These are phyloP conservation scores for Rhinella marina DNA, from an alignment of 2,797 vertebrate genomes.

Conservation along the genomic window DNA sequence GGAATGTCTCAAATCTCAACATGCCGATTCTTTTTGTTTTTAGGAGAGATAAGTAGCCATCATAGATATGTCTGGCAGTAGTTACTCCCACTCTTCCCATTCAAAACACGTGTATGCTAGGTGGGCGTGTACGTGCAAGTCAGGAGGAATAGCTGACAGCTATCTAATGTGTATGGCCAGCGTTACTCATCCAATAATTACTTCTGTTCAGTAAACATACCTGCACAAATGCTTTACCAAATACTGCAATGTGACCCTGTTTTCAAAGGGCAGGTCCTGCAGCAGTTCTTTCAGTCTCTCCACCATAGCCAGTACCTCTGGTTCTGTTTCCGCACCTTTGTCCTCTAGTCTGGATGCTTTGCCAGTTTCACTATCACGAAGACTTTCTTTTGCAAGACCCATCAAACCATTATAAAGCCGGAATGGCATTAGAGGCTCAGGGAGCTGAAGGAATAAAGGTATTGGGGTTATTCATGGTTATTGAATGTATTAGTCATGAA, in stretches of 20 bases:
- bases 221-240: slow-evolving; percentile 86
- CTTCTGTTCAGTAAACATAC: slow-evolving; percentile 69
- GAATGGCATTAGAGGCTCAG: slow-evolving; percentile 92
- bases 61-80: too few species aligned
- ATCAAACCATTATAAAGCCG: slow-evolving; percentile 89
- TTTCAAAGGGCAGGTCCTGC: slow-evolving; percentile 81
- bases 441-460: slow-evolving; percentile 77
- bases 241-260: slow-evolving; percentile 84
- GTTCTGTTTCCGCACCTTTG: slow-evolving; percentile 76
- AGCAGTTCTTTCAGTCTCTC: slow-evolving; percentile 82
- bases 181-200: neutral
- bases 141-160: too few species aligned
- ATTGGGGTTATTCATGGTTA: neutral
- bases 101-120: too few species aligned
- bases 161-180: too few species aligned
- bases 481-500: neutral
- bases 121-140: too few species aligned
- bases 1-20: too few species aligned
- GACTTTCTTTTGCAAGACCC: slow-evolving; percentile 93
- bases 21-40: too few species aligned
- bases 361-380: slow-evolving; percentile 77
- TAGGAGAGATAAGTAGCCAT: too few species aligned
- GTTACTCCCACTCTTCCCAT: neutral
- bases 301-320: slow-evolving; percentile 77
- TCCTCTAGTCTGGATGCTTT: slow-evolving; percentile 78